Evolutionary conservation across 2,888 invertebrate genomes (phyloP).

Genomic region (Ormia ochracea): DNA sequence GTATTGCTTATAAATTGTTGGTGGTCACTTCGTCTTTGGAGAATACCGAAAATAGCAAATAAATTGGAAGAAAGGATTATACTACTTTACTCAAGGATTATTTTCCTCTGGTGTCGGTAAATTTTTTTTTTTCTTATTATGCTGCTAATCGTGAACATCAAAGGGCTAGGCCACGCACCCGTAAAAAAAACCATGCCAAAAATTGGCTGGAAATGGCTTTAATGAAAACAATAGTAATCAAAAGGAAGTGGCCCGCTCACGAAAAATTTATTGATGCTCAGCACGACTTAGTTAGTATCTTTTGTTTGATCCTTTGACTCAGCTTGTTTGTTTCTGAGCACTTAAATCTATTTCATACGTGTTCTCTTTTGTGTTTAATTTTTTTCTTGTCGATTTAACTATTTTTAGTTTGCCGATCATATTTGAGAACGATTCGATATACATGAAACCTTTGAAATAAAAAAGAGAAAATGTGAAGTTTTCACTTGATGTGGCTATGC

Average conservation of each 20-base stretch:
- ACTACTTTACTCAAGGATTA: slow-evolving; percentile 14
- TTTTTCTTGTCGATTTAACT: neutral
- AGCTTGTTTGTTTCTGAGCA: slow-evolving; percentile 36
- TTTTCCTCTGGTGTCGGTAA: neutral
- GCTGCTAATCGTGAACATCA: slow-evolving; percentile 58
- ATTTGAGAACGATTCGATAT: neutral
- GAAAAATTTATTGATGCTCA: slow-evolving; percentile 30
- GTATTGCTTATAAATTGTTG: slow-evolving; percentile 13
- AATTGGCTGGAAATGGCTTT: neutral
- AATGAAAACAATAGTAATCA: neutral
- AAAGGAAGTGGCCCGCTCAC: slow-evolving; percentile 16
- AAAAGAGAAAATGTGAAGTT: too few relatives aligned
- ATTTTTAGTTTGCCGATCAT: too few relatives aligned
- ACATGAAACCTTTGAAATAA: too few relatives aligned
- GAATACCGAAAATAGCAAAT: slow-evolving; percentile 1
- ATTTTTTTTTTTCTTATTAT: slow-evolving; percentile 37
- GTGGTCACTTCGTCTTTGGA: slow-evolving; percentile 11
- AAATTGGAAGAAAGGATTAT: neutral
- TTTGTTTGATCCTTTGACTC: slow-evolving; percentile 37
- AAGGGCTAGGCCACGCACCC: slow-evolving; percentile 62
- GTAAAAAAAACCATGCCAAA: slow-evolving; percentile 37
- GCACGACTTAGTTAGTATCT: slow-evolving; percentile 28
- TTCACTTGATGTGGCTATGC: too few relatives aligned
- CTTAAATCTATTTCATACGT: slow-evolving; percentile 14
- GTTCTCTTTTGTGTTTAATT: neutral